Percentiles rank a stretch among this genome's conserved stretches.
Evolutionary conservation across 30 jellyfish, hydroid and myxozoan species (phyloP).

Genomic region (Rhopilema esculentum): DNA sequence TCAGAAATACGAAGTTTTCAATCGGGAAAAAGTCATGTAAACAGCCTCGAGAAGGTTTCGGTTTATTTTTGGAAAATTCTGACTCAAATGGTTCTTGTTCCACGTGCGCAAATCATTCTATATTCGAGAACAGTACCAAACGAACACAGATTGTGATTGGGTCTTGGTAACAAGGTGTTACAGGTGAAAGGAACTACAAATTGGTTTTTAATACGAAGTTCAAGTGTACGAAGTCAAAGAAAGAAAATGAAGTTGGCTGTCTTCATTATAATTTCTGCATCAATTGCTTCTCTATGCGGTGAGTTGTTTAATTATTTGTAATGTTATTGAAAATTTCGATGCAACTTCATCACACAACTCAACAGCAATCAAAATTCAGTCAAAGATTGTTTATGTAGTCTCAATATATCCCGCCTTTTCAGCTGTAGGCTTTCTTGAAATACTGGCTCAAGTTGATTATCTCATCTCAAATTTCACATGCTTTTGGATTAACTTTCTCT

Average conservation of each 20-base stretch:
- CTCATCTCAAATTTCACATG: too few relatives aligned
- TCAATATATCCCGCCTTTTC: background rate
- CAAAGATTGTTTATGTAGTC: background rate
- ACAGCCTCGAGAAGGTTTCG: background rate
- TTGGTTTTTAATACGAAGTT: too few relatives aligned
- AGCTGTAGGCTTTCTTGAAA: too few relatives aligned
- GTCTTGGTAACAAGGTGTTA: too few relatives aligned
- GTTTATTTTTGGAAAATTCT: background rate
- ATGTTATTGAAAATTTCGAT: background rate
- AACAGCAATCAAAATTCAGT: background rate
- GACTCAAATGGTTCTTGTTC: background rate
- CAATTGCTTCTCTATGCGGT: background rate
- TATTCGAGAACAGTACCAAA: background rate
- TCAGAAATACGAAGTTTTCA: background rate
- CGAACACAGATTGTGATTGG: background rate
- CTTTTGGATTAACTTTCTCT: too few relatives aligned
- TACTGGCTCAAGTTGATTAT: too few relatives aligned
- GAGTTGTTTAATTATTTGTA: background rate
- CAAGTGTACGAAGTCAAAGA: too few relatives aligned
- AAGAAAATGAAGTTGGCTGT: too few relatives aligned
- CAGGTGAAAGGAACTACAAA: too few relatives aligned
- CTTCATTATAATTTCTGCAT: too few relatives aligned
- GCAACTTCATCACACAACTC: background rate
- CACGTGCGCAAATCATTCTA: background rate
- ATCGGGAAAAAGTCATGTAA: background rate